These are phyloP conservation scores for Neodiprion pinetum DNA, from an alignment of 1,140 invertebrate species.

Conservation along the genomic window DNA sequence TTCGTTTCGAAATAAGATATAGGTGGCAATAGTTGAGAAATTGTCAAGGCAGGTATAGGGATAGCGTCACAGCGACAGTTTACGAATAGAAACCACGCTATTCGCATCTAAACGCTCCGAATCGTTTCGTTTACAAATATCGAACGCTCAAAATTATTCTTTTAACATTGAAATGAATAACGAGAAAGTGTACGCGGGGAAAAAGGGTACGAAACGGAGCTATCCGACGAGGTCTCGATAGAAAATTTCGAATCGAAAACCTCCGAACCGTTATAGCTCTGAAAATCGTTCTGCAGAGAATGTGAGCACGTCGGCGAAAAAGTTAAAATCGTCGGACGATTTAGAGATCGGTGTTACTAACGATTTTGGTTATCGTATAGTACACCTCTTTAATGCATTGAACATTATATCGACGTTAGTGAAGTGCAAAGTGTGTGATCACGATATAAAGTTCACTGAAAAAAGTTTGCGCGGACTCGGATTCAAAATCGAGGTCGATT, in stretches of 20 bases:
- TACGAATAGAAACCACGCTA: conserved; percentile 19
- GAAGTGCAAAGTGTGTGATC: conserved; percentile 18
- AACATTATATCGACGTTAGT: conserved; percentile 24
- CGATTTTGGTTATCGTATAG: conserved; percentile 20
- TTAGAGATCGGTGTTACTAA: conserved; percentile 21
- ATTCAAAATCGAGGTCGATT: too few relatives aligned
- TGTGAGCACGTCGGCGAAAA: too few relatives aligned
- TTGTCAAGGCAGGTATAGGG: background rate
- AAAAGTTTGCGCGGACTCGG: too few relatives aligned
- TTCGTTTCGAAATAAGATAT: too few relatives aligned
- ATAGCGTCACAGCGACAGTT: conserved; percentile 15
- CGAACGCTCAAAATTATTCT: conserved; percentile 16
- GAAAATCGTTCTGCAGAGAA: conserved; percentile 13
- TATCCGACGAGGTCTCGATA: conserved; percentile 18
- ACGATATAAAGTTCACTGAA: background rate
- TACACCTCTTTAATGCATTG: conserved; percentile 21
- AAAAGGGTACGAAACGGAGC: conserved; percentile 19
- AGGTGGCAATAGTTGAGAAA: too few relatives aligned
- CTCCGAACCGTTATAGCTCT: conserved; percentile 21
- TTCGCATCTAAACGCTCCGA: conserved; percentile 14
- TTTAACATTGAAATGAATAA: conserved; percentile 10
- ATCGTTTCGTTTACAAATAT: background rate
- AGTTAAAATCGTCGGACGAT: too few relatives aligned
- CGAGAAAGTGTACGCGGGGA: conserved; percentile 20
- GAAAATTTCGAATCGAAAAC: conserved; percentile 25